phyloP scores from a whole-genome alignment of 1,140 invertebrate genomes.

The Drosophila willistoni region DNA sequence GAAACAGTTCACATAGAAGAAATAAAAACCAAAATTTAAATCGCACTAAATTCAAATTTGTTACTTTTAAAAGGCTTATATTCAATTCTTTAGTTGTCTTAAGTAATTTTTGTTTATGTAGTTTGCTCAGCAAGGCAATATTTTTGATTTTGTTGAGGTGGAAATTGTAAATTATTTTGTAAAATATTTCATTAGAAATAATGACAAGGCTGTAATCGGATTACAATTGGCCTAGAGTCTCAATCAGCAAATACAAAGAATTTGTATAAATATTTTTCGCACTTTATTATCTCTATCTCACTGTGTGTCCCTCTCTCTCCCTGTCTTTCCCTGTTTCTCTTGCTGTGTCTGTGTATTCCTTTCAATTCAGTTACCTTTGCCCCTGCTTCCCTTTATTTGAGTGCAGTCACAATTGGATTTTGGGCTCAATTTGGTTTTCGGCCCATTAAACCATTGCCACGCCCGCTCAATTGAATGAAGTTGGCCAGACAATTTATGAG shows the following conservation, averaged over 20 bases:
- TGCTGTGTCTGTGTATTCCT: no score
- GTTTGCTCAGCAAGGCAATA: no score
- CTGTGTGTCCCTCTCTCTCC: background rate
- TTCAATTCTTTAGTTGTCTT: no score
- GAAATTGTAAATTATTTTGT: no score
- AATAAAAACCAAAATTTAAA: no score
- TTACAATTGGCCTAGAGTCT: background rate
- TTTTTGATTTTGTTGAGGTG: no score
- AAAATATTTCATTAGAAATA: background rate
- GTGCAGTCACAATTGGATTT: conserved; percentile 12
- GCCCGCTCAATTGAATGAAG: conserved; percentile 10
- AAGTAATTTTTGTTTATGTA: no score
- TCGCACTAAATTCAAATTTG: no score
- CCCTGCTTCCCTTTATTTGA: background rate
- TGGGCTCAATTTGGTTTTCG: conserved; percentile 11
- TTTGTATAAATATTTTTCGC: background rate
- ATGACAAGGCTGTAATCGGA: background rate
- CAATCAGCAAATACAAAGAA: background rate
- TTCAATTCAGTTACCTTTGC: background rate
- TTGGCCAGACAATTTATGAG: conserved; percentile 13
- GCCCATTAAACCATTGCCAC: conserved; percentile 10
- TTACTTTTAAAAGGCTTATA: no score
- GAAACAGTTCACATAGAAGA: no score
- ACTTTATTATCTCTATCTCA: background rate
- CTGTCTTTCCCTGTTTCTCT: background rate